These are phyloP conservation scores for Cactoblastis cactorum DNA, from an alignment of 2,888 invertebrate genomes.

Conservation along the genomic window DNA sequence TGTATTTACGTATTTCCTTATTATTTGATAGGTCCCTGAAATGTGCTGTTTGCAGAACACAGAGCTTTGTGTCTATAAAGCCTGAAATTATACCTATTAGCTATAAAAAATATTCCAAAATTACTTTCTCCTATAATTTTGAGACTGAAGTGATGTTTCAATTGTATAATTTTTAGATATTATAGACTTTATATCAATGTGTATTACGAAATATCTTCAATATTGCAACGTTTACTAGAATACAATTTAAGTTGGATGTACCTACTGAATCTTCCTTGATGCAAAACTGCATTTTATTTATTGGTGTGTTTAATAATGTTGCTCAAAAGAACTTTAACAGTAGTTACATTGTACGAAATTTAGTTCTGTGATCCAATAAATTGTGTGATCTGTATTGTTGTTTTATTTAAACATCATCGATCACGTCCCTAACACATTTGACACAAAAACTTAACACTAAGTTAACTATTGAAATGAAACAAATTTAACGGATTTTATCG, in stretches of 20 bases:
- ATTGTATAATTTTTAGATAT: conserved; percentile 2
- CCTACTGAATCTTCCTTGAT: conserved; percentile 30
- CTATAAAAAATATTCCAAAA: conserved; percentile 9
- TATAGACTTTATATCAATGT: neutral
- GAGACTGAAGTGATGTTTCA: conserved; percentile 18
- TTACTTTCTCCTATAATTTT: conserved; percentile 13
- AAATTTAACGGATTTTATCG: too few relatives aligned
- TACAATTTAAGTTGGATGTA: conserved; percentile 13
- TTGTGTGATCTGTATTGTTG: conserved; percentile 51
- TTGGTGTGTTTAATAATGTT: conserved; percentile 64
- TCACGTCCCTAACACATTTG: too few relatives aligned
- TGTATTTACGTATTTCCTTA: conserved; percentile 16
- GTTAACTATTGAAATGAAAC: too few relatives aligned
- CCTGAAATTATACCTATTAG: conserved; percentile 1
- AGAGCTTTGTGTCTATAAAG: neutral
- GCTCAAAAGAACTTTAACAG: conserved; percentile 71
- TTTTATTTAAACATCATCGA: too few relatives aligned
- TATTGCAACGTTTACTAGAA: neutral
- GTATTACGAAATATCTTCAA: conserved; percentile 12
- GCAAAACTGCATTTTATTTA: conserved; percentile 37
- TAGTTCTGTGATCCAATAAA: conserved; percentile 74
- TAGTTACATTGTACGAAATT: conserved; percentile 68
- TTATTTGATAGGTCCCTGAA: conserved; percentile 4
- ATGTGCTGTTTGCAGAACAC: conserved; percentile 44
- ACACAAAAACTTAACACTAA: too few relatives aligned